phyloP scores from a whole-genome alignment of 2,888 invertebrate species.

The Mycalesis mineus region DNA sequence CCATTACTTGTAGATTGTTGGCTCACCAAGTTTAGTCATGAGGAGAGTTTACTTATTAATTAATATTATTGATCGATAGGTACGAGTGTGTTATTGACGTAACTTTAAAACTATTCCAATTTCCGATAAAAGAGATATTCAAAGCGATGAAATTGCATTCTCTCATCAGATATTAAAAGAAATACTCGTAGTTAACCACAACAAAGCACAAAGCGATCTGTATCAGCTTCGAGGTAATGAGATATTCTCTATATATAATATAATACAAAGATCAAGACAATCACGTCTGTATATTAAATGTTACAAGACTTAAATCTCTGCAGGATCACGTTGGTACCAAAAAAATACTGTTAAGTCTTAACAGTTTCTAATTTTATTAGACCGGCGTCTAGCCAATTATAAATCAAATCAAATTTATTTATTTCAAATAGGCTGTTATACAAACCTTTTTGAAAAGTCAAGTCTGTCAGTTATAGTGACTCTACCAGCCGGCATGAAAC shows the following conservation, averaged over 20 bases:
- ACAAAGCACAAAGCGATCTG: slow-evolving; percentile 12
- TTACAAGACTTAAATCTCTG: background rate
- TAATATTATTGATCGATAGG: too few species aligned
- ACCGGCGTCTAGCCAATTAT: too few species aligned
- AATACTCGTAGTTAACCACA: slow-evolving; percentile 9
- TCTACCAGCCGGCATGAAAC: too few species aligned
- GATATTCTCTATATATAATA: slow-evolving; percentile 16
- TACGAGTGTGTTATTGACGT: background rate
- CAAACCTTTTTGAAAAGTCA: too few species aligned
- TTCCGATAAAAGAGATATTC: slow-evolving; percentile 3
- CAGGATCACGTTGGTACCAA: background rate
- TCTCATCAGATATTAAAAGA: slow-evolving; percentile 15
- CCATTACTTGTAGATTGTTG: too few species aligned
- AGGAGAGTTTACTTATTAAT: too few species aligned
- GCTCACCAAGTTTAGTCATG: too few species aligned
- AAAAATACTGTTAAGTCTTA: background rate
- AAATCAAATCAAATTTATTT: too few species aligned
- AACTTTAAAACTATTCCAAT: slow-evolving; percentile 5
- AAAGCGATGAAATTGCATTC: slow-evolving; percentile 2
- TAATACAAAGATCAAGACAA: background rate
- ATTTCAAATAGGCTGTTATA: too few species aligned
- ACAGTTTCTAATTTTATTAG: too few species aligned
- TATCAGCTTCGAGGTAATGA: slow-evolving; percentile 17
- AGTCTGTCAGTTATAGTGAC: too few species aligned
- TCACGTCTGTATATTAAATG: slow-evolving; percentile 6